phyloP scores from a whole-genome alignment of 2,113 vertebrate genomes.

The Eretmochelys imbricata region DNA sequence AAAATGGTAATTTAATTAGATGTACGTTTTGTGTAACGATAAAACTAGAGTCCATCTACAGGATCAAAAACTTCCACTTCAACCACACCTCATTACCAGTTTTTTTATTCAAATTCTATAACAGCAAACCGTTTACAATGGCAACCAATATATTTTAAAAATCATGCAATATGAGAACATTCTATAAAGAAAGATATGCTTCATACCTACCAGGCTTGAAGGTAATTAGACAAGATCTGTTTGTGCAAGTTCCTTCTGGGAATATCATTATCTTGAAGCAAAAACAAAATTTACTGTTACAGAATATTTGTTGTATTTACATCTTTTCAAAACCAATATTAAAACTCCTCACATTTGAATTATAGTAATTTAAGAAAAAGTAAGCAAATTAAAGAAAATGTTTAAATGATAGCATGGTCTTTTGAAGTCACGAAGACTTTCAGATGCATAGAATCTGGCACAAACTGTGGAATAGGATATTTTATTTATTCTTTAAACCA shows the following conservation, averaged over 20 bases:
- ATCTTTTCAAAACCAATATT: conserved; percentile 36
- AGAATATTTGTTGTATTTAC: conserved; percentile 10
- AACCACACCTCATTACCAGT: not conserved
- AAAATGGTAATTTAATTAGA: not conserved
- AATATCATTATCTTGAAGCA: conserved; percentile 96
- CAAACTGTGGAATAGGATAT: not conserved
- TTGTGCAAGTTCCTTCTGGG: conserved; percentile 98
- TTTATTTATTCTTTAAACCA: not conserved
- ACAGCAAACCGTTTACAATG: conserved; percentile 29
- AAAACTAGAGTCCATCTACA: not conserved
- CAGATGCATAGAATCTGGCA: not conserved
- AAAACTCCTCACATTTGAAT: not conserved
- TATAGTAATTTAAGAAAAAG: conserved; percentile 19
- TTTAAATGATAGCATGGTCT: not conserved
- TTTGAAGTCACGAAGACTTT: not conserved
- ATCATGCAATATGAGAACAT: conserved; percentile 38
- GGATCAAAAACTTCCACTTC: conserved; percentile 16
- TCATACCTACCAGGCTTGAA: conserved; percentile 95
- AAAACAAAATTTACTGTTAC: conserved; percentile 48
- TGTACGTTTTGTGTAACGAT: not conserved
- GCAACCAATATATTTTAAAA: conserved; percentile 34
- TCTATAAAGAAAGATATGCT: conserved; percentile 9
- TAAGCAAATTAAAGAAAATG: not conserved
- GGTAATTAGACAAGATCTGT: conserved; percentile 97
- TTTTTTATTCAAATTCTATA: conserved; percentile 24